A percentile compares a stretch with the other conserved stretches of the same genome.
Conservation (phyloP, 2,888 invertebrate genomes). For the Standfussiana lucernea region DNA sequence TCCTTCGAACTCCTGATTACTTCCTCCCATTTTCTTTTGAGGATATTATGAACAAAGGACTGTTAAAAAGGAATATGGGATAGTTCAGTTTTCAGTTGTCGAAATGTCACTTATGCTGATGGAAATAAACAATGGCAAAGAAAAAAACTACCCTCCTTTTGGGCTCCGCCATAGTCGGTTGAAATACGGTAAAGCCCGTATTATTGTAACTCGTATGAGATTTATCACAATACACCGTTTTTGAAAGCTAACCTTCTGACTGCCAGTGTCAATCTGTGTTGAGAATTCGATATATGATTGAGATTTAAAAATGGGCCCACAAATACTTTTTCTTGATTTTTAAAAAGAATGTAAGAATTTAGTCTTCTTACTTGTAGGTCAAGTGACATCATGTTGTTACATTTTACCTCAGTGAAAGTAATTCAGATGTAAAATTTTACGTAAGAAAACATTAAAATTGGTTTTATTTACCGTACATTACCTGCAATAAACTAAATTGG, state of each 20-base stretch:
- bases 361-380: constrained; percentile 4
- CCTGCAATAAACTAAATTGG: constrained; percentile 15
- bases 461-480: constrained; percentile 26
- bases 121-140: background rate
- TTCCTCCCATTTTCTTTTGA: constrained; percentile 55
- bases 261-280: background rate
- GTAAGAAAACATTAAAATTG: constrained; percentile 52
- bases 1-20: constrained; percentile 61
- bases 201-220: background rate
- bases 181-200: too few species aligned
- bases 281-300: background rate
- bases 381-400: constrained; percentile 38
- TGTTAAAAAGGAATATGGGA: background rate
- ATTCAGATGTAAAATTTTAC: constrained; percentile 41
- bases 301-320: background rate
- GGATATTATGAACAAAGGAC: constrained; percentile 31
- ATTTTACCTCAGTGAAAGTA: constrained; percentile 63
- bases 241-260: background rate
- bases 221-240: background rate
- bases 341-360: background rate
- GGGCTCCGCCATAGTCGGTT: background rate
- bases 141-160: background rate
- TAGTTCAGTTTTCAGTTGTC: background rate
- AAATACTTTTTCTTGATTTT: background rate
- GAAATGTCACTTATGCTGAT: too few species aligned